Percentiles rank a stretch among this genome's conserved stretches.
phyloP scores from a whole-genome alignment of 2,113 vertebrate species.

The Vireo altiloquus region DNA sequence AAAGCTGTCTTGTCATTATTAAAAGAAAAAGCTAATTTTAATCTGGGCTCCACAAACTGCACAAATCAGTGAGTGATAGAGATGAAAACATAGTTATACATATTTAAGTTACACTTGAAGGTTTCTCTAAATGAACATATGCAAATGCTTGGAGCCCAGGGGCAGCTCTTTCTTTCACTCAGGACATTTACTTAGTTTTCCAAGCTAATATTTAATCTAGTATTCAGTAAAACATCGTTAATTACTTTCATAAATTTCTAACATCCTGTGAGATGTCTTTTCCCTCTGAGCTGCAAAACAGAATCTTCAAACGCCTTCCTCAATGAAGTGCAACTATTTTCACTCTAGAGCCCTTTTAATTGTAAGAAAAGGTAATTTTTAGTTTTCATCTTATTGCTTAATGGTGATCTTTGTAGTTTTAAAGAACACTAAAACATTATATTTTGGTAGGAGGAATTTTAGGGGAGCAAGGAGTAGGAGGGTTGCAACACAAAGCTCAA shows the following conservation, averaged over 20 bases:
- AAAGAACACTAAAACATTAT: not conserved
- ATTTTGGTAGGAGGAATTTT: not conserved
- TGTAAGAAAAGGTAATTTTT: not conserved
- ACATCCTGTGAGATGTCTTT: not conserved
- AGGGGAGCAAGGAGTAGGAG: not conserved
- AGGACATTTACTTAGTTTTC: slow-evolving; percentile 21
- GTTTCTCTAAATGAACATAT: slow-evolving; percentile 29
- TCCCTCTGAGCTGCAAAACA: not conserved
- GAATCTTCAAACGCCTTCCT: not conserved
- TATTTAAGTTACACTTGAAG: slow-evolving; percentile 10
- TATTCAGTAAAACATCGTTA: slow-evolving; percentile 14
- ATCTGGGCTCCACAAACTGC: not conserved
- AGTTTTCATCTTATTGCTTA: not conserved
- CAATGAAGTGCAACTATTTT: not conserved
- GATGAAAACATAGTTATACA: not conserved
- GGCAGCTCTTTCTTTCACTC: not conserved
- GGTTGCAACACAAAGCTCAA: not conserved
- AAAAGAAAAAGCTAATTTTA: not conserved
- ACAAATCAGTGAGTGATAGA: not conserved
- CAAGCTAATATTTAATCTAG: not conserved
- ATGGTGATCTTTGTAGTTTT: not conserved
- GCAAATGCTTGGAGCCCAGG: slow-evolving; percentile 11
- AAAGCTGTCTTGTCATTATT: not conserved
- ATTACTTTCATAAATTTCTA: slow-evolving; percentile 24
- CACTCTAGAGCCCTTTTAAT: not conserved